Evolutionary conservation across 2,888 invertebrate species (phyloP), one percentile per base, ranked within the genome.

Genomic region (Phyllotreta striolata): DNA sequence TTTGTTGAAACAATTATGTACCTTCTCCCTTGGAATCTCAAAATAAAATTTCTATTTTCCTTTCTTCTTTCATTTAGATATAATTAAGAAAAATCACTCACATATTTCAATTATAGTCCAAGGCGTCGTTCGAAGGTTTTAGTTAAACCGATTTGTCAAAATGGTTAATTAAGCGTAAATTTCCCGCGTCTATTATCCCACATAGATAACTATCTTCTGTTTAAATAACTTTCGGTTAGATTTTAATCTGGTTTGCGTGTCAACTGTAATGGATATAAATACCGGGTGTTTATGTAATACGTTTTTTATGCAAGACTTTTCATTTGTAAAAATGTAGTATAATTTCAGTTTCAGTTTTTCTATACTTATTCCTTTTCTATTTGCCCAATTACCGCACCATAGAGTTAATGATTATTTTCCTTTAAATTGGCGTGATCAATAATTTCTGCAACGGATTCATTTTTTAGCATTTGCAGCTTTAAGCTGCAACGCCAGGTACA

Each of bases 61-160:
- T 24, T 3, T 24, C 24, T 24, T 24, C 24, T 24, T 24, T 24
- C 4, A 24, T 24, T 24, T 4, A 1, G 24, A 24, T 24, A 24
- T 3, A 24, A 24, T 24, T 24, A 24, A 24, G 24, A 24, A 24
- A 24, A 24, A 24, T 24, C 44, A 44, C 10, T 44, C 10, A 44
- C 44, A 10, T 44, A n/a, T 13, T 44, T 44, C 44, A 44, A 44
- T 44, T 24, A 24, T 44, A 44, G 44, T 10, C 12, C 44, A 44
- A 44, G 44, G 44, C 44, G 10, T 7, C 44, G 6, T 44, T 6
- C 12, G 10, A 44, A 24, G 24, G 44, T 8, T 44, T 44, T 44
- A 44, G 44, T 44, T 44, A 44, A 44, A 44, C 44, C 44, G 10
- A 44, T 44, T 44, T 44, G 44, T 44, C 44, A 44, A 44, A 44